These are phyloP conservation scores for Rhodinocichla rosea DNA, from an alignment of 2,113 vertebrate species.

Conservation along the genomic window DNA sequence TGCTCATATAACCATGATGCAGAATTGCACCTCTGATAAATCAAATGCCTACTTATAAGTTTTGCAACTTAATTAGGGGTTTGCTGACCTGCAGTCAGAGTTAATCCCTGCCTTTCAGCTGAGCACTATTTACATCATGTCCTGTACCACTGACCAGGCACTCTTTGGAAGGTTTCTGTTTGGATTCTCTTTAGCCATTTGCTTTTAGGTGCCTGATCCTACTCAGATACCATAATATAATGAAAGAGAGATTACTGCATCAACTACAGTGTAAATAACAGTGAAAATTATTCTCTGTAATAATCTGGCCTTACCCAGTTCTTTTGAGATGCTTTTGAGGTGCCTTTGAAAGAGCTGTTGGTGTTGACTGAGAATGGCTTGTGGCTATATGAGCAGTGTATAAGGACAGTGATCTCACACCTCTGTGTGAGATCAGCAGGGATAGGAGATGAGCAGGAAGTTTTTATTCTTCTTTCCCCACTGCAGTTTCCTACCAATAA, in stretches of 20 bases:
- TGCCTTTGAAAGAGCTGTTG: neutral
- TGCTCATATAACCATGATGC: neutral
- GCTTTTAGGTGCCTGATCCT: neutral
- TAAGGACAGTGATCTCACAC: neutral
- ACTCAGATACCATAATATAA: rapidly evolving
- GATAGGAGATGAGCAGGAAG: neutral
- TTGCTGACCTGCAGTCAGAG: neutral
- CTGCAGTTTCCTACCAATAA: neutral
- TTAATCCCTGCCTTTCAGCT: neutral
- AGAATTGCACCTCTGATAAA: neutral
- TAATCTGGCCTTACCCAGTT: neutral
- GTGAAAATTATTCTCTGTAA: neutral
- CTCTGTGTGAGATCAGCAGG: neutral
- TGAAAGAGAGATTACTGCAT: neutral
- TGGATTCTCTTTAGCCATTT: neutral
- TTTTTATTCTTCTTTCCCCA: neutral
- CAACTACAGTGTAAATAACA: neutral
- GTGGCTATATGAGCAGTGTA: neutral
- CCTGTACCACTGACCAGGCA: neutral
- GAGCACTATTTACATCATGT: rapidly evolving
- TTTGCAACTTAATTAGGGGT: neutral
- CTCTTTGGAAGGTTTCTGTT: neutral
- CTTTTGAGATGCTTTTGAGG: neutral
- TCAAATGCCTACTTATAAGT: neutral
- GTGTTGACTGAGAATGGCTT: neutral